Percentiles rank a stretch among this genome's conserved stretches.
Evolutionary conservation across 2,113 vertebrate genomes (phyloP).

Genomic region (Pseudopipra pipra): DNA sequence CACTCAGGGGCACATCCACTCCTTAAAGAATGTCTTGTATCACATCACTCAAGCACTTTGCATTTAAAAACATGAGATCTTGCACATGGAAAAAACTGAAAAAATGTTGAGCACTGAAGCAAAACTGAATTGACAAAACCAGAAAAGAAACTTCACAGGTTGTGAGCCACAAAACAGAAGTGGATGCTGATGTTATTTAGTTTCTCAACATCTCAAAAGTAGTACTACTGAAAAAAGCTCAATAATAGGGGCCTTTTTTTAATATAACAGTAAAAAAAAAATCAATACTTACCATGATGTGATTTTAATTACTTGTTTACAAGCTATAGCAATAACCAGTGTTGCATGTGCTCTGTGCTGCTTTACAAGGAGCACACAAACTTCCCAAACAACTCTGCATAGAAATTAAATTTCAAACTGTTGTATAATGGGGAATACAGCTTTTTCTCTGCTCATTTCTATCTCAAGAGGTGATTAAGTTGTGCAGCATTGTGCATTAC

Average conservation of each 20-base stretch:
- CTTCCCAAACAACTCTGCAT: neutral
- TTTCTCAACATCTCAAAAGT: neutral
- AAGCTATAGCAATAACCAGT: neutral
- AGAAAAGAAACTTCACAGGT: neutral
- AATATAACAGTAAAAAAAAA: neutral
- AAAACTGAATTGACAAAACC: neutral
- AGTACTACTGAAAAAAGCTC: neutral
- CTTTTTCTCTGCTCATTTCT: neutral
- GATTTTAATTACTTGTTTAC: neutral
- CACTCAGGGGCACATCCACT: neutral
- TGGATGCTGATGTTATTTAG: neutral
- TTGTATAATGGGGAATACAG: neutral
- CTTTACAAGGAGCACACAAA: neutral
- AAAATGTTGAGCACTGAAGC: neutral
- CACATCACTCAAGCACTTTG: neutral
- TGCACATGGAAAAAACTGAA: too few relatives aligned
- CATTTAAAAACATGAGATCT: neutral
- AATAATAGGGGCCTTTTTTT: neutral
- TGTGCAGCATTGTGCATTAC: slow-evolving; percentile 62
- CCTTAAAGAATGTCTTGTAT: neutral
- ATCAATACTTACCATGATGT: neutral
- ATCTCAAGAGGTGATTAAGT: neutral
- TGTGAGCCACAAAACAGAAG: neutral
- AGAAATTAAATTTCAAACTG: neutral
- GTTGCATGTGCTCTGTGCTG: neutral